Percentiles rank a stretch among this genome's conserved stretches.
Evolutionary conservation across 2,113 vertebrate genomes (phyloP).

Genomic region (Enhydra lutris): DNA sequence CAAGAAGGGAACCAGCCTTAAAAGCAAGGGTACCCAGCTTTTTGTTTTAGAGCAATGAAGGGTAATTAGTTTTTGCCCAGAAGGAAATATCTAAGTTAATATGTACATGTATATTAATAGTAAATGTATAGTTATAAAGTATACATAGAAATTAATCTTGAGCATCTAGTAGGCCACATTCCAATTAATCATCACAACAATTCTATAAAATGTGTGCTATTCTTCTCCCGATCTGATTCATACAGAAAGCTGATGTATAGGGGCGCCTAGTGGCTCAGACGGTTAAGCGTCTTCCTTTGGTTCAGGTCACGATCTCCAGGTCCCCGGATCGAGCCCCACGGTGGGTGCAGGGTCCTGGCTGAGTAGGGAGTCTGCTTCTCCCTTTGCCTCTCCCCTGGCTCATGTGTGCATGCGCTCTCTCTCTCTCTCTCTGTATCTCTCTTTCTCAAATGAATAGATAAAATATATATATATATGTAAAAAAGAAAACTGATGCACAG

Average conservation of each 20-base stretch:
- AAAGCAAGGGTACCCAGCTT: not conserved
- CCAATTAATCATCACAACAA: not conserved
- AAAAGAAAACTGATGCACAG: not conserved
- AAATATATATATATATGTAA: too few species aligned
- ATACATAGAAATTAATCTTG: not conserved
- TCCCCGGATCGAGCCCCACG: not conserved
- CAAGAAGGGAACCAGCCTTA: not conserved
- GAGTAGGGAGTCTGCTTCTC: not conserved
- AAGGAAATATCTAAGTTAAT: not conserved
- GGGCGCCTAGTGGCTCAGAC: not conserved
- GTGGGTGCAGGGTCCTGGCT: accelerated
- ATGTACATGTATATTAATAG: not conserved
- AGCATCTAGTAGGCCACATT: not conserved
- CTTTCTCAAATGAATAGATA: not conserved
- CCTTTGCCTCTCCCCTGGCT: not conserved
- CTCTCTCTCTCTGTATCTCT: not conserved
- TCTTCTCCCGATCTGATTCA: not conserved
- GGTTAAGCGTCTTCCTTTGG: not conserved
- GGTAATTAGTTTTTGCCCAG: not conserved
- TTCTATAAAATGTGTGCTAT: not conserved
- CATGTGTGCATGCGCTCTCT: not conserved
- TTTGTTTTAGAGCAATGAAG: not conserved
- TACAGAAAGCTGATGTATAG: not conserved
- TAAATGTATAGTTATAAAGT: not conserved
- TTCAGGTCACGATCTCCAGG: not conserved